Conservation (phyloP, 2,113 vertebrate species). For the Camelus dromedarius region DNA sequence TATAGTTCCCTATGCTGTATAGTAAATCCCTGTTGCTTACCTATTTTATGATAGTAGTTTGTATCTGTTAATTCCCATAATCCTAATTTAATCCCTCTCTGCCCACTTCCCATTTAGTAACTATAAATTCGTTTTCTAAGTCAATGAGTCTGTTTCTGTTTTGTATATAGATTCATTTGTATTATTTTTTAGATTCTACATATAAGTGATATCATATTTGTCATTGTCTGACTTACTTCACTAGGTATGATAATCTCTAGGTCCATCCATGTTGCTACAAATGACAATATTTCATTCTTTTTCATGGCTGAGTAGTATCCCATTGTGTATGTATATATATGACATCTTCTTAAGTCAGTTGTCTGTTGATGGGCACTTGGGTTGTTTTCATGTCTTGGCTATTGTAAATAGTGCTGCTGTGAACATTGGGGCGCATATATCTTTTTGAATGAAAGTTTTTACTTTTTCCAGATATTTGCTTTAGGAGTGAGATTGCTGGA, state of each 20-base stretch:
- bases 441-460: not conserved
- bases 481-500: not conserved
- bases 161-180: not conserved
- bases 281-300: not conserved
- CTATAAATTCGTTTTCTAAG: not conserved
- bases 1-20: not conserved
- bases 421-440: not conserved
- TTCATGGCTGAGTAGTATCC: not conserved
- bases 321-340: too few relatives aligned
- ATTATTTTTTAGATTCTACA: not conserved
- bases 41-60: not conserved
- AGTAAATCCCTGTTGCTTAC: not conserved
- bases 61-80: too few relatives aligned
- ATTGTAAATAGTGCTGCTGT: not conserved
- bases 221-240: not conserved
- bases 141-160: not conserved
- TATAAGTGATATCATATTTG: not conserved
- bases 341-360: not conserved
- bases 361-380: not conserved
- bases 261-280: not conserved
- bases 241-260: not conserved
- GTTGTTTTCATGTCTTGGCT: not conserved
- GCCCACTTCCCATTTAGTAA: not conserved
- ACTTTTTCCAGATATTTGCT: not conserved
- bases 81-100: too few relatives aligned